Conservation (phyloP, 2,888 invertebrate genomes). For the Torymus auratus region DNA sequence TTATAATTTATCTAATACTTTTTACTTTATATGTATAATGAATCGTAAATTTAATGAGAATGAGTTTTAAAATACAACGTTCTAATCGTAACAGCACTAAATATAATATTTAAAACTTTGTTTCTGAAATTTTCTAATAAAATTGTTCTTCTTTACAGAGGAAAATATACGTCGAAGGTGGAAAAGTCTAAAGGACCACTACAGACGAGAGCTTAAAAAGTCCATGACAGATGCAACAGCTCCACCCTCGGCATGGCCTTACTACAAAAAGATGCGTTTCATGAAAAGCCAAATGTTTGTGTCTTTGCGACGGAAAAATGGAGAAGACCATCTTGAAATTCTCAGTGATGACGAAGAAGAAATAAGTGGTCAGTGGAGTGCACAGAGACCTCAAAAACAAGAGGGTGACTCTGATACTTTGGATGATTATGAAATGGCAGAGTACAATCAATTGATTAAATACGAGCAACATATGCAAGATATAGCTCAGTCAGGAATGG, state of each 20-base stretch:
- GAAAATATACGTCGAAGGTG: slow-evolving; percentile 54
- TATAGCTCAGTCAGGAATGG: slow-evolving; percentile 8
- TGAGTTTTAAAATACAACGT: too few species aligned
- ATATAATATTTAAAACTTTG: too few species aligned
- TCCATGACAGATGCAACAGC: slow-evolving; percentile 50
- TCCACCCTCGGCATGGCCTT: slow-evolving; percentile 55
- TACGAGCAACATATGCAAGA: slow-evolving; percentile 52
- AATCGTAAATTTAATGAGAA: too few species aligned
- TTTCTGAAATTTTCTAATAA: background rate
- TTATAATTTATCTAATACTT: too few species aligned
- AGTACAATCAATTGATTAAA: slow-evolving; percentile 52
- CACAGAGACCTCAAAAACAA: slow-evolving; percentile 36
- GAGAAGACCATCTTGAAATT: slow-evolving; percentile 58
- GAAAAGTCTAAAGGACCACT: slow-evolving; percentile 59
- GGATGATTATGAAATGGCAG: slow-evolving; percentile 52
- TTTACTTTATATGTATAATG: too few species aligned
- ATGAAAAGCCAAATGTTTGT: slow-evolving; percentile 60
- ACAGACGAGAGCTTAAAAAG: slow-evolving; percentile 57
- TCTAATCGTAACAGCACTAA: too few species aligned
- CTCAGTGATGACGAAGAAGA: slow-evolving; percentile 55
- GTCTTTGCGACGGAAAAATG: slow-evolving; percentile 52
- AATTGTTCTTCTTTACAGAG: slow-evolving; percentile 33
- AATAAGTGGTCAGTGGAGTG: slow-evolving; percentile 48
- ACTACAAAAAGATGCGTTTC: slow-evolving; percentile 57
- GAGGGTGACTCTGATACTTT: slow-evolving; percentile 52